phyloP scores from a whole-genome alignment of 64 coral and sea anemone species.

The Porites australiensis region DNA sequence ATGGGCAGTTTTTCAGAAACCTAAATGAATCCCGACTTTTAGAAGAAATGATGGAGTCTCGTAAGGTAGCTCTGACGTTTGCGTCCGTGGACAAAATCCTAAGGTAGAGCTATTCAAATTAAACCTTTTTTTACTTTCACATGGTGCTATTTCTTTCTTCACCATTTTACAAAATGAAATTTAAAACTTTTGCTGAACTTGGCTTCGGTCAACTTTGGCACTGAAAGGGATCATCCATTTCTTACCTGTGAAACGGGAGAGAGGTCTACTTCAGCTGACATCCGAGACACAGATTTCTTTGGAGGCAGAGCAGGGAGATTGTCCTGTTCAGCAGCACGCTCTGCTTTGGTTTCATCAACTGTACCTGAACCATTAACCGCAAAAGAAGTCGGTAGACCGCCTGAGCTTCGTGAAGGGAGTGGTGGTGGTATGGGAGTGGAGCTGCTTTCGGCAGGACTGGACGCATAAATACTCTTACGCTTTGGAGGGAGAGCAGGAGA shows the following conservation, averaged over 20 bases:
- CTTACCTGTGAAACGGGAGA: neutral
- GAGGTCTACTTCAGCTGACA: neutral
- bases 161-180: too few species aligned
- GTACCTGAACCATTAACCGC: neutral
- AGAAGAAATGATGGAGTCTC: too few species aligned
- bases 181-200: too few species aligned
- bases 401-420: slow-evolving; percentile 3
- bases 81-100: too few species aligned
- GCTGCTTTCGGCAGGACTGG: neutral
- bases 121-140: too few species aligned
- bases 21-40: too few species aligned
- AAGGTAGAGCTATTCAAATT: too few species aligned
- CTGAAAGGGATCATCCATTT: too few species aligned
- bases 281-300: slow-evolving; percentile 44
- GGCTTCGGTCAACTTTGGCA: too few species aligned
- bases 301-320: slow-evolving; percentile 43
- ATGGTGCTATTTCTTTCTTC: too few species aligned
- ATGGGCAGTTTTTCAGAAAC: too few species aligned
- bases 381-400: neutral
- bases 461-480: slow-evolving; percentile 4
- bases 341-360: neutral
- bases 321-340: neutral
- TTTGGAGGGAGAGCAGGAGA: slow-evolving; percentile 49
- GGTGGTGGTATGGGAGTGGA: neutral
- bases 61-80: too few species aligned